Percentiles rank a stretch among this genome's conserved stretches.
Evolutionary conservation across 2,797 vertebrate genomes (phyloP).

Genomic region (Falco columbarius): DNA sequence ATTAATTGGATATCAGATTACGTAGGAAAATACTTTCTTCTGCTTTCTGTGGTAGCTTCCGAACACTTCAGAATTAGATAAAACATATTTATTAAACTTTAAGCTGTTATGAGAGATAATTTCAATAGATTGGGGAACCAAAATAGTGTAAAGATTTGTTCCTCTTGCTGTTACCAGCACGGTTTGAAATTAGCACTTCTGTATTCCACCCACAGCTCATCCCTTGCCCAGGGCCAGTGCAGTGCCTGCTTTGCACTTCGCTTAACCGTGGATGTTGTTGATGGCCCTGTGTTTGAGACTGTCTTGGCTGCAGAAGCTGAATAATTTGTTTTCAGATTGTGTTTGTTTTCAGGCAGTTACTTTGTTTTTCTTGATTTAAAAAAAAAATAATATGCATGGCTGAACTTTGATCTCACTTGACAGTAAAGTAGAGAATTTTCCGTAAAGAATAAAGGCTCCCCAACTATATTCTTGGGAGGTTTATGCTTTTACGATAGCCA

Average conservation of each 20-base stretch:
- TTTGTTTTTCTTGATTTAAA: not conserved
- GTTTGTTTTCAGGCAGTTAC: not conserved
- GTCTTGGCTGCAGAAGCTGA: not conserved
- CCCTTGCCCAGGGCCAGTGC: not conserved
- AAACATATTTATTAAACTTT: not conserved
- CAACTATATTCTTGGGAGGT: not conserved
- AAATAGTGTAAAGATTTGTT: not conserved
- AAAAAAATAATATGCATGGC: not conserved
- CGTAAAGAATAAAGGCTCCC: not conserved
- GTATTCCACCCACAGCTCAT: not conserved
- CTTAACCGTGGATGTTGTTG: not conserved
- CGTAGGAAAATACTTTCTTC: not conserved
- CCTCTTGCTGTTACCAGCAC: not conserved
- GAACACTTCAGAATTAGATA: not conserved
- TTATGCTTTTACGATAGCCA: not conserved
- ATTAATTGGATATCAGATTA: not conserved
- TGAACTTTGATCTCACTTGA: slow-evolving; percentile 7
- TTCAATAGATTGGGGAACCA: not conserved
- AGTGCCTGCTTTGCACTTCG: not conserved
- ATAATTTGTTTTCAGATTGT: not conserved
- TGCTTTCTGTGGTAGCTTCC: not conserved
- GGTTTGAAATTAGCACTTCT: not conserved
- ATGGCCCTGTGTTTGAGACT: not conserved
- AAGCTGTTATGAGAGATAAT: not conserved
- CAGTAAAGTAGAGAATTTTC: not conserved